Conservation (phyloP, 2,888 invertebrate genomes). For the Synanthedon formicaeformis region DNA sequence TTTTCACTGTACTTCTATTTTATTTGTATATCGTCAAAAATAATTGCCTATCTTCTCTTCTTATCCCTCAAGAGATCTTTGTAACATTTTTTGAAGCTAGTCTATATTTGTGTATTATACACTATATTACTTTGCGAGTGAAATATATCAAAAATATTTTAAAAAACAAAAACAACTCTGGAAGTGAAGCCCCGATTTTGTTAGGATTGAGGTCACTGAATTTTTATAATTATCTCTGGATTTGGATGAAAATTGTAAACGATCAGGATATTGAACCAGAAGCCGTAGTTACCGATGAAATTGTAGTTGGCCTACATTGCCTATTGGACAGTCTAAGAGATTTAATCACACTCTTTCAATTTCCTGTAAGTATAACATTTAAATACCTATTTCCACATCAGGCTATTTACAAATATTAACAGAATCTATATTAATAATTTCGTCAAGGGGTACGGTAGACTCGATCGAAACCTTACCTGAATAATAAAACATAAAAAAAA, state of each 20-base stretch:
- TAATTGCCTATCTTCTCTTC: neutral
- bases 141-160: slow-evolving; percentile 24
- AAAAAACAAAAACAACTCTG: slow-evolving; percentile 1
- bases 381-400: neutral
- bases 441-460: too few relatives aligned
- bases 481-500: too few relatives aligned
- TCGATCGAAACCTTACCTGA: too few relatives aligned
- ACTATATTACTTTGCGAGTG: slow-evolving; percentile 21
- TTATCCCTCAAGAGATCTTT: neutral
- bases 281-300: neutral
- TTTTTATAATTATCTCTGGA: neutral
- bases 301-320: neutral
- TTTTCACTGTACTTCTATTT: neutral
- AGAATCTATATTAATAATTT: neutral
- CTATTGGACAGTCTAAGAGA: neutral
- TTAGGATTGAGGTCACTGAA: too few relatives aligned
- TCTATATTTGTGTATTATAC: slow-evolving; percentile 20
- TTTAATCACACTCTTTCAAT: neutral
- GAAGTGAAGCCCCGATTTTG: too few relatives aligned
- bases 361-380: neutral
- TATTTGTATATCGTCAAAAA: neutral
- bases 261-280: neutral
- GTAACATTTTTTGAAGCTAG: slow-evolving; percentile 15
- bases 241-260: neutral
- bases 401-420: neutral